phyloP scores from a whole-genome alignment of 1,140 invertebrate species.

The Musca vetustissima region DNA sequence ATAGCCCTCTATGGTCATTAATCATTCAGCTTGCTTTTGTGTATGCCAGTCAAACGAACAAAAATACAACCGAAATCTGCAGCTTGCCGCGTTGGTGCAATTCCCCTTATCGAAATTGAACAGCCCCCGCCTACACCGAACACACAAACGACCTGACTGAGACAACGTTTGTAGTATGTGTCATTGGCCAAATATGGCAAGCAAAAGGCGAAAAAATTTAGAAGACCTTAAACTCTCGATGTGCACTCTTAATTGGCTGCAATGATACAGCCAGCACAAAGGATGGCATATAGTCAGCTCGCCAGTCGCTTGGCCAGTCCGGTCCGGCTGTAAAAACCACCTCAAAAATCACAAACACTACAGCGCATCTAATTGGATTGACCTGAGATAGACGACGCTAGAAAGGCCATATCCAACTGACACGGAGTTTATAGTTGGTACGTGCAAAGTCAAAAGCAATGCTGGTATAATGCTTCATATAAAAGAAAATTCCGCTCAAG shows the following conservation, averaged over 20 bases:
- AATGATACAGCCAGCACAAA: background rate
- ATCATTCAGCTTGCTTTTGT: conserved; percentile 9
- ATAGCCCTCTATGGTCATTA: conserved; percentile 16
- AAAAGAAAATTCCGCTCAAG: background rate
- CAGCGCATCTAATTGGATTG: conserved; percentile 22
- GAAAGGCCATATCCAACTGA: conserved; percentile 7
- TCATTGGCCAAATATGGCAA: conserved; percentile 20
- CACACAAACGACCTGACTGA: background rate
- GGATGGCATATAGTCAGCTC: no score
- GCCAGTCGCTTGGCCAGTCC: no score
- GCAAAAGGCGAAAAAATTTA: conserved; percentile 19
- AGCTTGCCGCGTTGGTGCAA: no score
- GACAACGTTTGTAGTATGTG: conserved; percentile 13
- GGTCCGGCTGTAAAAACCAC: background rate
- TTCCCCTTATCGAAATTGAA: no score
- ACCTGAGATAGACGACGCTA: conserved; percentile 7
- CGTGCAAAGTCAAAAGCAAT: conserved; percentile 14
- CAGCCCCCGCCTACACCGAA: background rate
- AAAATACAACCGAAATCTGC: background rate
- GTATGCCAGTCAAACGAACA: background rate
- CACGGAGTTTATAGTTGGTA: conserved; percentile 15
- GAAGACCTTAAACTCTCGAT: conserved; percentile 13
- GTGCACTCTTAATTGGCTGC: conserved; percentile 23
- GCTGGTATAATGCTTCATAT: conserved; percentile 8
- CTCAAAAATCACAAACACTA: conserved; percentile 8